Percentiles rank a stretch among this genome's conserved stretches.
phyloP scores from a whole-genome alignment of 2,113 vertebrate genomes.

The Toxotes jaculatrix region DNA sequence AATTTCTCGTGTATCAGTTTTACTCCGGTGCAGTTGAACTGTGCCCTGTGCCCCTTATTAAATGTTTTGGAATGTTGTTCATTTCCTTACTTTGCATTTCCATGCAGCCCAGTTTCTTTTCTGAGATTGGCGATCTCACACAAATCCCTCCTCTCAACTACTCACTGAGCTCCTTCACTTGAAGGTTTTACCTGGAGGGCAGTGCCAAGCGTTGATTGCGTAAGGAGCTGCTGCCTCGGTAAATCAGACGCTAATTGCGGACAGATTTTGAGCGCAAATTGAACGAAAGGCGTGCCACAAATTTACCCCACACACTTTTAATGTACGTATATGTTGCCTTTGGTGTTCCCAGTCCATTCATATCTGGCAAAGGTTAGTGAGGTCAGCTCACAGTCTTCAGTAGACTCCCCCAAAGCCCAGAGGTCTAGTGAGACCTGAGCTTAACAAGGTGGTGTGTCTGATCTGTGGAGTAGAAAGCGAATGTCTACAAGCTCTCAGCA shows the following conservation, averaged over 20 bases:
- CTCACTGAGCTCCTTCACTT: slow-evolving; percentile 14
- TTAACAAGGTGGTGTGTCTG: slow-evolving; percentile 59
- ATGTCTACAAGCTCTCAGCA: slow-evolving; percentile 65
- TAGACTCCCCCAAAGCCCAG: slow-evolving; percentile 53
- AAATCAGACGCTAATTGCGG: slow-evolving; percentile 62
- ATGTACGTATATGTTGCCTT: slow-evolving; percentile 16
- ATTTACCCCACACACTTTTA: background rate
- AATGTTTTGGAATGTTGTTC: background rate
- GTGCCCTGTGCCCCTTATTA: background rate
- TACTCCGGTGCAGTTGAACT: background rate
- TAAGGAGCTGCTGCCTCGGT: slow-evolving; percentile 55
- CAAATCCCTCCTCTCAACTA: slow-evolving; percentile 18
- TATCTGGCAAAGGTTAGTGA: slow-evolving; percentile 56
- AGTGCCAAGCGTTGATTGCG: slow-evolving; percentile 40
- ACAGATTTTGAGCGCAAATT: slow-evolving; percentile 51
- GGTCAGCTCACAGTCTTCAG: slow-evolving; percentile 58
- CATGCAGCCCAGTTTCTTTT: background rate
- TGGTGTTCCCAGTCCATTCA: slow-evolving; percentile 16
- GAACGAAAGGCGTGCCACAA: slow-evolving; percentile 35
- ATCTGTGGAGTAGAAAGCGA: slow-evolving; percentile 55
- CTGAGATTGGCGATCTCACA: slow-evolving; percentile 1
- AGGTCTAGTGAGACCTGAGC: slow-evolving; percentile 56
- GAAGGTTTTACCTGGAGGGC: slow-evolving; percentile 55
- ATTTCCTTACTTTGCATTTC: background rate
- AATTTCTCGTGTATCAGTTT: background rate